Evolutionary conservation across 2,797 vertebrate genomes (phyloP).

Genomic region (Rhinichthys osculus): DNA sequence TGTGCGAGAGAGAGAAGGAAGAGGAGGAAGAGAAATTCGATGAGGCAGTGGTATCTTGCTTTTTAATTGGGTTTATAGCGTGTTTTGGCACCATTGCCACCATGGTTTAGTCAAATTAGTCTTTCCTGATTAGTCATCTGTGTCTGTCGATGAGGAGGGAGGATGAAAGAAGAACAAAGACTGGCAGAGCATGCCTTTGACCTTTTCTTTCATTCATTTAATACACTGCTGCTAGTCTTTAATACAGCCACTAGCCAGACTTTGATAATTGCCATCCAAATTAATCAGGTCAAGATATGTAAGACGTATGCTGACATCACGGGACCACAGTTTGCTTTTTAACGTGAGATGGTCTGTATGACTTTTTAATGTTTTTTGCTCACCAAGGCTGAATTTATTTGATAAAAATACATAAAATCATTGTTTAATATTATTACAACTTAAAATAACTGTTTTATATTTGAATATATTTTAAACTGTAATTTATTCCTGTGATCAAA

Average conservation of each 20-base stretch:
- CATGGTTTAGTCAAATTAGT: constrained; percentile 75
- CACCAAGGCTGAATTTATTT: neutral
- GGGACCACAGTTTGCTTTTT: neutral
- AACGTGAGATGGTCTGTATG: neutral
- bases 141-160: constrained; percentile 63
- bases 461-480: neutral
- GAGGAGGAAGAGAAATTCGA: constrained; percentile 63
- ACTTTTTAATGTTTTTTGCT: neutral
- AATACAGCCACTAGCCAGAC: neutral
- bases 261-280: neutral
- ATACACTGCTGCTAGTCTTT: neutral
- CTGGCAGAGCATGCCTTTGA: neutral
- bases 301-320: neutral
- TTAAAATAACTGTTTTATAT: neutral
- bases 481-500: neutral
- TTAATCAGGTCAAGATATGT: neutral
- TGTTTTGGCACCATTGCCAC: constrained; percentile 69
- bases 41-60: constrained; percentile 71
- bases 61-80: constrained; percentile 76
- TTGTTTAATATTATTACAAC: neutral
- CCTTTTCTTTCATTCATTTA: neutral
- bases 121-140: constrained; percentile 73
- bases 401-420: neutral
- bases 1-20: constrained; percentile 26
- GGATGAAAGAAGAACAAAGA: neutral